Percentiles rank a stretch among this genome's conserved stretches.
Conservation (phyloP, 2,888 invertebrate species). For the Cataglyphis rosenhaueri region DNA sequence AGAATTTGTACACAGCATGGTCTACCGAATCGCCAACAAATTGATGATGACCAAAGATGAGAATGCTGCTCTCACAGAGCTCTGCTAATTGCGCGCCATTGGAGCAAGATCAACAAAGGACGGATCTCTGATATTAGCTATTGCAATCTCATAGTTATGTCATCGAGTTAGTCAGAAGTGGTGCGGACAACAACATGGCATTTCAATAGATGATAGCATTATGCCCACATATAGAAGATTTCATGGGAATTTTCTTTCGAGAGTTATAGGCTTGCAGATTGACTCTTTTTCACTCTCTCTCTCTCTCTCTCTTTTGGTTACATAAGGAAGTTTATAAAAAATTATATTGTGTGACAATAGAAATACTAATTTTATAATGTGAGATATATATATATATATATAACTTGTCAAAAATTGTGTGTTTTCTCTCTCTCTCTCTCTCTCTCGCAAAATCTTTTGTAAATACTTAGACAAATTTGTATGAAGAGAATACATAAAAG, state of each 20-base stretch:
- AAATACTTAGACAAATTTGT: not conserved
- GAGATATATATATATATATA: not conserved
- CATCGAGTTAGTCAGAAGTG: constrained; percentile 22
- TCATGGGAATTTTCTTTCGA: not conserved
- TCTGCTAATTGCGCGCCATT: constrained; percentile 65
- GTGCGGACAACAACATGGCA: not conserved
- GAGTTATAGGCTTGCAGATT: not conserved
- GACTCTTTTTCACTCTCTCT: not conserved
- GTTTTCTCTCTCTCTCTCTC: not conserved
- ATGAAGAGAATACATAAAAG: not conserved
- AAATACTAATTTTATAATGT: not conserved
- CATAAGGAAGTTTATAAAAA: not conserved
- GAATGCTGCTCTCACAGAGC: constrained; percentile 55
- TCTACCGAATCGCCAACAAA: constrained; percentile 64
- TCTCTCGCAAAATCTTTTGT: not conserved
- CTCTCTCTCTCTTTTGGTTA: not conserved
- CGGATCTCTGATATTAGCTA: constrained; percentile 60
- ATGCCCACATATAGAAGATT: not conserved
- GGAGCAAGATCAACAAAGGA: constrained; percentile 60
- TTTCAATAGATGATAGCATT: constrained; percentile 11
- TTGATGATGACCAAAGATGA: constrained; percentile 59
- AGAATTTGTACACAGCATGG: constrained; percentile 55
- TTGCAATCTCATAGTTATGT: constrained; percentile 59
- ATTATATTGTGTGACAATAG: not conserved
- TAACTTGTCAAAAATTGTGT: not conserved